Evolutionary conservation across 2,797 vertebrate genomes (phyloP), one percentile per base, ranked within the genome.

Genomic region (Gallinago nigripennis): DNA sequence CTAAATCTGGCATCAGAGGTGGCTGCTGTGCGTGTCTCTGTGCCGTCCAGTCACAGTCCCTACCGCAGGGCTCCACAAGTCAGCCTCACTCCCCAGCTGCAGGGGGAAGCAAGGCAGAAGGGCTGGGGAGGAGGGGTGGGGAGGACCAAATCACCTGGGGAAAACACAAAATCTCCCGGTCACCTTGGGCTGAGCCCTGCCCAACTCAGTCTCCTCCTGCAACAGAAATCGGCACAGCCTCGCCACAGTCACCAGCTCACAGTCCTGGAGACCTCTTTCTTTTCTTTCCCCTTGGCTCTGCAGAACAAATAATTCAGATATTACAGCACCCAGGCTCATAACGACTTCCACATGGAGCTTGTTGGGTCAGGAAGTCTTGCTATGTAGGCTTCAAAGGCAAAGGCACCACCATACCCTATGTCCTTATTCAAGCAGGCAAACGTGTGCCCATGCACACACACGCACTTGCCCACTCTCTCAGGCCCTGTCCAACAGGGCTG

Each of bases 21-120:
- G 53, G 46, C 57, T 64, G 68, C 57, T 48, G 37, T 0, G 0
- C 5, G 0, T 3, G 2, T 9, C 33, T 30, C 41, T n/a, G 28
- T 4, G 16, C 50, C 39, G 39, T 9, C 27, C 82, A 58, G 72
- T 57, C 3, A 0, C 2, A 82, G 48, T 10, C 24, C 35, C 51
- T 9, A 20, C 11, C 1, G 2, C 6, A 18, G 43, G 43, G 61
- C 35, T 43, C 66, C 0, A 1, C 1, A 2, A 70, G 57, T 28
- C 53, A 82, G 48, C 48, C 53, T 24, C 45, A 51, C 39, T 30
- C 18, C 20, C 18, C 69, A 91, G 82, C 33, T 65, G 18, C 5
- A 7, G 37, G 28, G 8, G 10, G 7, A 88, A 83, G 33, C 13
- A 70, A 72, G 19, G 56, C 60, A 65, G 58, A 45, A 73, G 16